Conservation (phyloP, 2,888 invertebrate species). For the Mycalesis mineus region DNA sequence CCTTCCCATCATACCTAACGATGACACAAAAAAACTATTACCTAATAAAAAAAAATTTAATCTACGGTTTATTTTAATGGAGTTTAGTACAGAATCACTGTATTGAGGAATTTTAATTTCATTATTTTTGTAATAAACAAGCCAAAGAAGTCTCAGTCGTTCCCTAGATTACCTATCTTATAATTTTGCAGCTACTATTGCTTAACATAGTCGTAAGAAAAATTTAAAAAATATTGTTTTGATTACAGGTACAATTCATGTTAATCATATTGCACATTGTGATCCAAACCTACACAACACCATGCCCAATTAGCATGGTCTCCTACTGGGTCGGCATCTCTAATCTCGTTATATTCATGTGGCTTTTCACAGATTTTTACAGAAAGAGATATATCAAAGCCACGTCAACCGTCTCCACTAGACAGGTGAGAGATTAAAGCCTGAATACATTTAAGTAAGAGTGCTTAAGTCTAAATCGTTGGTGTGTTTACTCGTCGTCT, state of each 20-base stretch:
- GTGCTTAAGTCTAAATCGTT: not conserved
- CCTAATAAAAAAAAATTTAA: too few species aligned
- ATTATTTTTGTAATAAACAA: too few species aligned
- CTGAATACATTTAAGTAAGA: not conserved
- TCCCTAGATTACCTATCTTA: too few species aligned
- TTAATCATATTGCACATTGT: slow-evolving; percentile 36
- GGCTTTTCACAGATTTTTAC: slow-evolving; percentile 42
- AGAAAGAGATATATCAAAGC: slow-evolving; percentile 32
- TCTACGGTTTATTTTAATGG: too few species aligned
- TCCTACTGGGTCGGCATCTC: slow-evolving; percentile 39
- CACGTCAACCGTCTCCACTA: slow-evolving; percentile 6
- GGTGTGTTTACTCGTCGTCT: not conserved
- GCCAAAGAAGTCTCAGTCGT: too few species aligned
- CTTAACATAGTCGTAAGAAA: too few species aligned
- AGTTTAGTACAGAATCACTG: too few species aligned
- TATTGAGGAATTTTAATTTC: too few species aligned
- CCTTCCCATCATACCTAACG: too few species aligned
- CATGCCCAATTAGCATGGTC: slow-evolving; percentile 39
- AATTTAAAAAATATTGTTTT: not conserved
- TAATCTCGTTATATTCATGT: slow-evolving; percentile 37
- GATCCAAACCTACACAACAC: slow-evolving; percentile 36
- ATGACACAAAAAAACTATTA: too few species aligned
- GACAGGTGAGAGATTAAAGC: slow-evolving; percentile 17
- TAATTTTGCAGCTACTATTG: too few species aligned
- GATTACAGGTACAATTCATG: slow-evolving; percentile 42